Conservation (phyloP, 2,797 vertebrate genomes). For the Diceros bicornis region DNA sequence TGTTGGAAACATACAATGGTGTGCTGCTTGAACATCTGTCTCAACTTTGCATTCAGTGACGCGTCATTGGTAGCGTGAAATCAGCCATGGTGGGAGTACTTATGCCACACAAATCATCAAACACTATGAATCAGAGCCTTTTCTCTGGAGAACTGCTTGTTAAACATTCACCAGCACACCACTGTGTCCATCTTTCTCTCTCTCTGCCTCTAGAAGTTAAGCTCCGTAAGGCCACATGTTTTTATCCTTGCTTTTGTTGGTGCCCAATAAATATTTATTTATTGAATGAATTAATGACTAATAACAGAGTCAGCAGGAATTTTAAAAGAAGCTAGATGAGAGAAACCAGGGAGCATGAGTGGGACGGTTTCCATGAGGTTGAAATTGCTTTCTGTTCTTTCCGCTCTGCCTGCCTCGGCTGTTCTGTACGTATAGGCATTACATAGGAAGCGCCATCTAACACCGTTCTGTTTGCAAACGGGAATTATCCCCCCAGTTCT, state of each 20-base stretch:
- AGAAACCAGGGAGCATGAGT: neutral
- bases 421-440: neutral
- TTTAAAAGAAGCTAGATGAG: neutral
- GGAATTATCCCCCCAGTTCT: neutral
- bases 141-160: neutral
- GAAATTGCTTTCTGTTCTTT: neutral
- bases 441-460: neutral
- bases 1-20: neutral
- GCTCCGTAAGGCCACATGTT: neutral
- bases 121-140: neutral
- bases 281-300: neutral
- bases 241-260: neutral
- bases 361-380: neutral
- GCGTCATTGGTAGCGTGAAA: neutral
- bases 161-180: neutral
- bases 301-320: neutral
- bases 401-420: neutral
- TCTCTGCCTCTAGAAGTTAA: slow-evolving; percentile 26
- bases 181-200: neutral
- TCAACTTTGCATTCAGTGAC: neutral
- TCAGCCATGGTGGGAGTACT: neutral
- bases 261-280: neutral
- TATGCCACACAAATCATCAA: neutral
- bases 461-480: neutral
- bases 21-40: neutral